A percentile compares a stretch with the other conserved stretches of the same genome.
Evolutionary conservation across 1,140 invertebrate species (phyloP).

Genomic region (Zaprionus capensis): DNA sequence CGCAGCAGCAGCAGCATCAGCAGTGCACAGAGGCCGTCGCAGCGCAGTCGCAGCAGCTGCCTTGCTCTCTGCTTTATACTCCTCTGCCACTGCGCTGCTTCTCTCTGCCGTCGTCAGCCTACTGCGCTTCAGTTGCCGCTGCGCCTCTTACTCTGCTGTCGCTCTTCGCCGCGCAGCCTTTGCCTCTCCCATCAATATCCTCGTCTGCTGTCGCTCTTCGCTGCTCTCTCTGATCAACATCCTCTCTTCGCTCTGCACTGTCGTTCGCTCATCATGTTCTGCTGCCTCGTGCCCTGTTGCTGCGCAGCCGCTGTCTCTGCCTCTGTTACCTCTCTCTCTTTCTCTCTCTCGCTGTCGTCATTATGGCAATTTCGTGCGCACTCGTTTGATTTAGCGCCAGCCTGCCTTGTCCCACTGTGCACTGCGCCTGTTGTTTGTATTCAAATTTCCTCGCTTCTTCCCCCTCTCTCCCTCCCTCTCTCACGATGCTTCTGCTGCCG

Average conservation of each 20-base stretch:
- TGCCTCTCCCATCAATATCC: neutral
- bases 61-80: neutral
- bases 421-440: slow-evolving; percentile 56
- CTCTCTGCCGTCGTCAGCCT: no score
- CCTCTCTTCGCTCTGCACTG: neutral
- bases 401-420: slow-evolving; percentile 6
- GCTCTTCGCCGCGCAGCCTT: neutral
- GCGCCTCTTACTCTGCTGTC: neutral
- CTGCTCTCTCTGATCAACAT: neutral
- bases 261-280: neutral
- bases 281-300: slow-evolving; percentile 1
- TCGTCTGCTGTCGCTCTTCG: neutral
- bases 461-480: slow-evolving; percentile 21
- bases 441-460: slow-evolving; percentile 50
- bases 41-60: neutral
- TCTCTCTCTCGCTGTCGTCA: slow-evolving; percentile 50
- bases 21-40: neutral
- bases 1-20: no score
- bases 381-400: slow-evolving; percentile 76
- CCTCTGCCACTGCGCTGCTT: slow-evolving; percentile 1
- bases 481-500: slow-evolving; percentile 43
- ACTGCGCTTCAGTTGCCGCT: neutral
- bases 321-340: neutral
- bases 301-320: neutral
- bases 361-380: slow-evolving; percentile 79